Evolutionary conservation across 2,888 invertebrate genomes (phyloP), one percentile per base, ranked within the genome.

Genomic region (Amblyjoppa proteus): DNA sequence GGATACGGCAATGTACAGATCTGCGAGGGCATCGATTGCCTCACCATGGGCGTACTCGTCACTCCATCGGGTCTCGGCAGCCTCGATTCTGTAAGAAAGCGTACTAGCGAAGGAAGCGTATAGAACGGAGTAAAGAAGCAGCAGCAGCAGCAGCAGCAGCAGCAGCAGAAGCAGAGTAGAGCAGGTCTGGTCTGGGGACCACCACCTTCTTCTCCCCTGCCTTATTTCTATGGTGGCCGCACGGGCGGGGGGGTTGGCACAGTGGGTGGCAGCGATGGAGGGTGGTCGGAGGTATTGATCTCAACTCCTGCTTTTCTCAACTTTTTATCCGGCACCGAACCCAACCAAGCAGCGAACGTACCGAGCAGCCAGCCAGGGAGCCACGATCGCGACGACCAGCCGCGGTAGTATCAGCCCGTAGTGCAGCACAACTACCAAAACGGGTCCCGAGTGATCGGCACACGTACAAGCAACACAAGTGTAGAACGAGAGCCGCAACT

Each of bases 281-380:
- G 91, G 89, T 88, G 90, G 92, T 92, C 91, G 92, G 91, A 92
- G 92, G 93, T 94, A 94, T 94, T 94, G 94, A 94, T 94, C 94
- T 93, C 91, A 92, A 93, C 94, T 94, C 93, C 93, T 93, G 92
- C 92, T 93, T 94, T 93, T 93, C 93, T 94, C 91, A 93, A 93
- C 92, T 93, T 94, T 93, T 93, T 94, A 93, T 93, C 92, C 93
- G 88, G 89, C 91, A 90, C 83, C 76, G 81, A 84, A 81, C 79
- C 78, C 91, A 92, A 92, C 91, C 91, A 90, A 90, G 89, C 89
- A 88, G 87, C 87, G 88, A 91, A 86, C 90, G 91, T 90, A 49
- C 28, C 71, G 71, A 74, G 56, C 45, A 69, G 68, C 53, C 74
- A 80, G 73, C 87, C 81, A 83, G 76, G 78, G 86, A 81, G 81